Base-by-base conservation (phyloP, 2,888 invertebrate genomes). In the Ophraella communa region DNA sequence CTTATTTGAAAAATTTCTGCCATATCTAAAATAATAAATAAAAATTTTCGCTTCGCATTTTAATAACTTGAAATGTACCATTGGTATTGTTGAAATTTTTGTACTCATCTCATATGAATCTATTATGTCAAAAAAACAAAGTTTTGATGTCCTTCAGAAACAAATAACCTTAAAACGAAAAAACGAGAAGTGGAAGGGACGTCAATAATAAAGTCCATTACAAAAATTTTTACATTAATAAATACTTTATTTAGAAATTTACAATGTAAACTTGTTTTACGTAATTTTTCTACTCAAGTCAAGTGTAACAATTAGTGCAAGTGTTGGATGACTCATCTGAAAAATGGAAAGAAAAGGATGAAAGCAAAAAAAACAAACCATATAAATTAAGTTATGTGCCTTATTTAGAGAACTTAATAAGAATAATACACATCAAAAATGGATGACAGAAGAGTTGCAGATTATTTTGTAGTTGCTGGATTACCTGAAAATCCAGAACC, bases 391-490 rank as follows among this genome's bases (percentile, higher is more conserved):
- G 59, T 52, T 52, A 52, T 53, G 60, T 60, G 60, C 60, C 60
- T 60, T 60, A 60, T 52, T 52, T 42, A 24, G 51, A 27, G 52
- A 24, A 20, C 35, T 11, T 60, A 60, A 53, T 39, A 52, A 57
- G 18, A 60, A 47, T 47, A 55, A 51, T 33, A 51, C 47, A 55
- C 54, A 55, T 62, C 52, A 52, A 55, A 62, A 57, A 94, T 94
- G 94, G 94, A 94, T 80, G 94, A 94, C 77, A 87, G 91, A 78
- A 87, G 92, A 82, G 94, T 98, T 69, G 97, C 95, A 21, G 98
- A 99, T 85, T 98, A 98, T 84, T 99, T 99, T 86, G 96, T 99
- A 72, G 94, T 98, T 67, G 97, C 98, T 79, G 98, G 98, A 24
- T 85, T 98, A 80, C 93, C 96, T 14, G 91, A 92, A 68, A 87